Percentiles rank a stretch among this genome's conserved stretches.
phyloP scores from a whole-genome alignment of 2,113 vertebrate genomes.

The Anguilla rostrata region DNA sequence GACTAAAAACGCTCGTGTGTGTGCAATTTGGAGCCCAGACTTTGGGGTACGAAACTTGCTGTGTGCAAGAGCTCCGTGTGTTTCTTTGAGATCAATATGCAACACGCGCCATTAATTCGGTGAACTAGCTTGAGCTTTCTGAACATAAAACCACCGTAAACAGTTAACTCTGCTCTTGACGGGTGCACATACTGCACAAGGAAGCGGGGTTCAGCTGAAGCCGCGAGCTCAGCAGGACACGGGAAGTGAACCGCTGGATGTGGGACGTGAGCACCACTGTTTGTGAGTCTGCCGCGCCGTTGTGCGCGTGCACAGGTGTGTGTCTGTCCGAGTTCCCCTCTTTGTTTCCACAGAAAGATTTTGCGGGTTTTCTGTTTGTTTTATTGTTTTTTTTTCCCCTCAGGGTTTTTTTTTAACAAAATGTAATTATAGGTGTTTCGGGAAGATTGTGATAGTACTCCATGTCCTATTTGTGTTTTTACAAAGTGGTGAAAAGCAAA shows the following conservation, averaged over 20 bases:
- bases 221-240: constrained; percentile 11
- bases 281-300: constrained; percentile 20
- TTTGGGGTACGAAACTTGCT: not conserved
- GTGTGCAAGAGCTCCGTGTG: not conserved
- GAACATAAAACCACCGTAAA: not conserved
- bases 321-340: constrained; percentile 16
- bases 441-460: not conserved
- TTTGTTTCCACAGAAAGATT: constrained; percentile 25
- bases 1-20: no score
- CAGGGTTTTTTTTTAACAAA: not conserved
- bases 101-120: not conserved
- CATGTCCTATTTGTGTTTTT: not conserved
- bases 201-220: constrained; percentile 2
- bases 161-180: constrained; percentile 5
- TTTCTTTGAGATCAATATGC: not conserved
- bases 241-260: constrained; percentile 9
- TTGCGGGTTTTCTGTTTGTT: not conserved
- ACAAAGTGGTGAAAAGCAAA: not conserved
- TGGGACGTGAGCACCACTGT: constrained; percentile 6
- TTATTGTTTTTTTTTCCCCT: not conserved
- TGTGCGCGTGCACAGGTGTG: constrained; percentile 25
- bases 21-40: not conserved
- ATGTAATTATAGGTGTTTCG: constrained; percentile 16
- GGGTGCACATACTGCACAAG: not conserved
- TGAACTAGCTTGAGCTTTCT: not conserved